Evolutionary conservation across 2,113 vertebrate species (phyloP).

Genomic region (Picathartes gymnocephalus): DNA sequence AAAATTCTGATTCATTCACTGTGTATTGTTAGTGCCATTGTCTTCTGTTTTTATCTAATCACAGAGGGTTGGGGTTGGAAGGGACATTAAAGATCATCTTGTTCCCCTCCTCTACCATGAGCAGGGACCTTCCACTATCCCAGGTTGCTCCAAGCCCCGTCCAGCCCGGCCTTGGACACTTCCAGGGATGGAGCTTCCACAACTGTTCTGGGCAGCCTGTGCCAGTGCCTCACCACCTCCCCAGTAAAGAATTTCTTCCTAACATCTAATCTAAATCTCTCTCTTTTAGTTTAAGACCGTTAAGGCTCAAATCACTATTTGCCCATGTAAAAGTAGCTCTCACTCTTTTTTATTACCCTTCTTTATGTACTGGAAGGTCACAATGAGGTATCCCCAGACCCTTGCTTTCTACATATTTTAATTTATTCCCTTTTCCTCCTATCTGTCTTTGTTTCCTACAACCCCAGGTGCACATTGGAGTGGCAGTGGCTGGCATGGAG

Average conservation of each 20-base stretch:
- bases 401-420: not conserved
- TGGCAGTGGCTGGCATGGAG: not conserved
- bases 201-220: not conserved
- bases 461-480: not conserved
- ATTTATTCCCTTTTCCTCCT: not conserved
- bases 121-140: not conserved
- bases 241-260: not conserved
- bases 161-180: not conserved
- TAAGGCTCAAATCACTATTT: not conserved
- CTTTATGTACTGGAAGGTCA: not conserved
- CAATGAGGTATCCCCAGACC: not conserved
- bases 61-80: not conserved
- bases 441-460: not conserved
- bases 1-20: not conserved
- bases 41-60: not conserved
- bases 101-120: not conserved
- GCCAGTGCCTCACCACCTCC: not conserved
- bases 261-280: not conserved
- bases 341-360: not conserved
- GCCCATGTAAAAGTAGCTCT: not conserved
- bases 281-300: not conserved
- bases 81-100: not conserved
- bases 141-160: not conserved
- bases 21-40: not conserved
- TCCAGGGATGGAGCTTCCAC: not conserved